Evolutionary conservation across 2,888 invertebrate genomes (phyloP).

Genomic region (Gymnocheta viridis): DNA sequence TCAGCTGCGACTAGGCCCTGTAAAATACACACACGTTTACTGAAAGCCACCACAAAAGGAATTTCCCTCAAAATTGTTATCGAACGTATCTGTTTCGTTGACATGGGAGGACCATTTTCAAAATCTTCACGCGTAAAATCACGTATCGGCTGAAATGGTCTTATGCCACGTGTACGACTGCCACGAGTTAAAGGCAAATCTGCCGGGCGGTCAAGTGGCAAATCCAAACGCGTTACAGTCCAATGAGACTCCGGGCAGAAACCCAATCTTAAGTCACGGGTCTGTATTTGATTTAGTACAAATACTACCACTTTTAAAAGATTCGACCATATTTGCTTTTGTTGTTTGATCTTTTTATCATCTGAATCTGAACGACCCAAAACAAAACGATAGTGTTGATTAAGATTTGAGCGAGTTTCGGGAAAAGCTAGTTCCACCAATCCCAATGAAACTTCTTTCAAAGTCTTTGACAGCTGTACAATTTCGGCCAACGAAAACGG

Average conservation of each 20-base stretch:
- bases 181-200: constrained; percentile 83
- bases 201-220: constrained; percentile 84
- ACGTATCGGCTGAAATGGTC: constrained; percentile 84
- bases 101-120: constrained; percentile 91
- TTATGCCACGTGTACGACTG: constrained; percentile 82
- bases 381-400: constrained; percentile 85
- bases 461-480: constrained; percentile 86
- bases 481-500: constrained; percentile 90
- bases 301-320: constrained; percentile 88
- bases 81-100: constrained; percentile 93
- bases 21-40: constrained; percentile 92
- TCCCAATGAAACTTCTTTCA: constrained; percentile 92
- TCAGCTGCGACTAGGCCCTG: constrained; percentile 86
- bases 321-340: constrained; percentile 89
- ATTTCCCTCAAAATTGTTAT: constrained; percentile 94
- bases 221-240: constrained; percentile 83
- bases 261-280: constrained; percentile 91
- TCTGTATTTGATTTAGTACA: constrained; percentile 91
- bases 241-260: constrained; percentile 89
- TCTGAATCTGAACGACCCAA: constrained; percentile 80
- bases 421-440: constrained; percentile 93
- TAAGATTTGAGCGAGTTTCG: constrained; percentile 86
- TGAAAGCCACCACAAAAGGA: constrained; percentile 96
- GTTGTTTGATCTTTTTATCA: constrained; percentile 79
- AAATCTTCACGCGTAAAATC: constrained; percentile 84